A percentile compares a stretch with the other conserved stretches of the same genome.
Evolutionary conservation across 2,113 vertebrate genomes (phyloP).

Genomic region (Vicugna pacos): DNA sequence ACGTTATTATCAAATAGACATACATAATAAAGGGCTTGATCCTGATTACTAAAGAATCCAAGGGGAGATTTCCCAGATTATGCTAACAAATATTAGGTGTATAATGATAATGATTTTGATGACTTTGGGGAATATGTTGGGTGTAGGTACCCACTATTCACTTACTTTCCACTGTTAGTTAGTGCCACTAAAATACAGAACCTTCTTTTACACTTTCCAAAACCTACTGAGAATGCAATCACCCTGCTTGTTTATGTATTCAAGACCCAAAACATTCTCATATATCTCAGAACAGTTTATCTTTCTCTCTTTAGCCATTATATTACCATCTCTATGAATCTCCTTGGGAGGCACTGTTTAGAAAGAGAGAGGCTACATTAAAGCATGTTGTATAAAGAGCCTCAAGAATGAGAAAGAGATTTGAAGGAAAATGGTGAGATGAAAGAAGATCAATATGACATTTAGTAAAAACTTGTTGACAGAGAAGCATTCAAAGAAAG

Average conservation of each 20-base stretch:
- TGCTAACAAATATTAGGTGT: not conserved
- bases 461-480: not conserved
- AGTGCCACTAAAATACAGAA: not conserved
- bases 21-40: not conserved
- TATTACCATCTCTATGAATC: not conserved
- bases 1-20: not conserved
- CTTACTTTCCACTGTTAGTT: not conserved
- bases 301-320: not conserved
- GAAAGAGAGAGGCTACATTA: not conserved
- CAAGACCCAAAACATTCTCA: not conserved
- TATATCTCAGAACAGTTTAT: not conserved
- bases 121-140: not conserved
- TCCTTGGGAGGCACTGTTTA: not conserved
- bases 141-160: not conserved
- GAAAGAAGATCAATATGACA: not conserved
- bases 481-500: not conserved
- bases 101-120: not conserved
- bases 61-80: not conserved
- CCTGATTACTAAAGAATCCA: not conserved
- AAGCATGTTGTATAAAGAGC: not conserved
- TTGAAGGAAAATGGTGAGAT: not conserved
- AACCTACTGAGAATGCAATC: not conserved
- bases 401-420: not conserved
- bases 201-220: not conserved
- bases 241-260: not conserved